Evolutionary conservation across 2,797 vertebrate species (phyloP).

Genomic region (Chelon labrosus): DNA sequence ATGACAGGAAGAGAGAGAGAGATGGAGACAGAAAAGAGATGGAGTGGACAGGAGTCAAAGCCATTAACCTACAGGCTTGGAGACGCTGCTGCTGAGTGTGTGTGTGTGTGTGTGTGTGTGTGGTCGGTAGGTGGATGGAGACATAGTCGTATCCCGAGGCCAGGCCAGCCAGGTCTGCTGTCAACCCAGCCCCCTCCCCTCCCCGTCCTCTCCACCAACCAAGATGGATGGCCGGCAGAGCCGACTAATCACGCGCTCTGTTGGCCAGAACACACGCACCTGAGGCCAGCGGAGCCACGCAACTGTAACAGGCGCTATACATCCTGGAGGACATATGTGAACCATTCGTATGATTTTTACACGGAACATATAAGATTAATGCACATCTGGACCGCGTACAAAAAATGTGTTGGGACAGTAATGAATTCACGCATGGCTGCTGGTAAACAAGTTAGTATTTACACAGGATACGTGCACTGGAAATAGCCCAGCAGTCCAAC

Average conservation of each 20-base stretch:
- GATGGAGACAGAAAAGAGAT: conserved; percentile 45
- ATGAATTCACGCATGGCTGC: conserved; percentile 11
- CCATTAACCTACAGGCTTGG: conserved; percentile 74
- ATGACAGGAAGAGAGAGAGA: conserved; percentile 37
- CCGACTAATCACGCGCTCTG: conserved; percentile 70
- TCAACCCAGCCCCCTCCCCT: conserved; percentile 59
- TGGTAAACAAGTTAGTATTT: conserved; percentile 14
- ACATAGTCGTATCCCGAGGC: conserved; percentile 53
- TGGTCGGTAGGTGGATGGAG: conserved; percentile 42
- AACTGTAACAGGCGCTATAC: conserved; percentile 41
- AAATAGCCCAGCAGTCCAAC: no score
- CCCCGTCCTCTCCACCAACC: conserved; percentile 50
- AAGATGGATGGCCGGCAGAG: conserved; percentile 73
- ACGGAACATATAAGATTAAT: no score
- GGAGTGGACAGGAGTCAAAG: conserved; percentile 70
- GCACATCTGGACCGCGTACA: not conserved
- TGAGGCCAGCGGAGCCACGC: conserved; percentile 50
- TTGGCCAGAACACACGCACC: conserved; percentile 61
- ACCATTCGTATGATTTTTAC: not conserved
- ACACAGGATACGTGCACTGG: not conserved
- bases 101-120: conserved; percentile 28
- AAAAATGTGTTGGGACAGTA: conserved; percentile 27
- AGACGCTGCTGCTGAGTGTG: conserved; percentile 35
- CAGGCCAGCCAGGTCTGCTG: conserved; percentile 49
- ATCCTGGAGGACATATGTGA: conserved; percentile 33